Conservation (phyloP, 2,113 vertebrate species). For the Thinocorus orbignyianus region DNA sequence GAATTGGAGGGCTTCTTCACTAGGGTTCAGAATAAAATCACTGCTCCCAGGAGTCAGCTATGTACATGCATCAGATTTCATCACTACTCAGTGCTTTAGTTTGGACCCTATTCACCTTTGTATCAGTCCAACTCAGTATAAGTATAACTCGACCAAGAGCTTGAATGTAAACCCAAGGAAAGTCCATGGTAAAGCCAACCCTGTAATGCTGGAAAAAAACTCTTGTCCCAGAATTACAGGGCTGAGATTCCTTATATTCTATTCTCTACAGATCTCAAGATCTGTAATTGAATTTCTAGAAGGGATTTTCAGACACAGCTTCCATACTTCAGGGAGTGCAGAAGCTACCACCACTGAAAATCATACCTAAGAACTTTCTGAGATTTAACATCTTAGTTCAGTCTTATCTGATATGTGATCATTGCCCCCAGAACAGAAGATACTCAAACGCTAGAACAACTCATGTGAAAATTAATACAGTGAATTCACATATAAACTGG, state of each 20-base stretch:
- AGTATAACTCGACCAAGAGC: background rate
- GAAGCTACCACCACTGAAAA: background rate
- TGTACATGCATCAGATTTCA: background rate
- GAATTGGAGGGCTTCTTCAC: background rate
- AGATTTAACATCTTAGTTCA: background rate
- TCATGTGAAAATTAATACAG: background rate
- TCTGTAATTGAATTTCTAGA: background rate
- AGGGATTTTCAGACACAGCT: background rate
- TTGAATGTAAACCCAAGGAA: background rate
- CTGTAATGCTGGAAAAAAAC: background rate
- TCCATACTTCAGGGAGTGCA: background rate
- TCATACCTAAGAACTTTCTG: background rate
- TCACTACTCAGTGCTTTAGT: background rate
- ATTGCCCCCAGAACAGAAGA: background rate
- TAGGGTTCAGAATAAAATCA: background rate
- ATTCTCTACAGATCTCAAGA: background rate
- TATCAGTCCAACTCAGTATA: background rate
- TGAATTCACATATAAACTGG: constrained; percentile 11
- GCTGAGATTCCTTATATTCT: background rate
- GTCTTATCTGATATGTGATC: background rate
- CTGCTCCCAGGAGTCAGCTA: background rate
- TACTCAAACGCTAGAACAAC: background rate
- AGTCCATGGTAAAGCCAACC: background rate
- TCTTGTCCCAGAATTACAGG: background rate
- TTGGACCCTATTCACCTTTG: background rate